Conservation (phyloP, 2,888 invertebrate species). For the Meteorus cinctellus region DNA sequence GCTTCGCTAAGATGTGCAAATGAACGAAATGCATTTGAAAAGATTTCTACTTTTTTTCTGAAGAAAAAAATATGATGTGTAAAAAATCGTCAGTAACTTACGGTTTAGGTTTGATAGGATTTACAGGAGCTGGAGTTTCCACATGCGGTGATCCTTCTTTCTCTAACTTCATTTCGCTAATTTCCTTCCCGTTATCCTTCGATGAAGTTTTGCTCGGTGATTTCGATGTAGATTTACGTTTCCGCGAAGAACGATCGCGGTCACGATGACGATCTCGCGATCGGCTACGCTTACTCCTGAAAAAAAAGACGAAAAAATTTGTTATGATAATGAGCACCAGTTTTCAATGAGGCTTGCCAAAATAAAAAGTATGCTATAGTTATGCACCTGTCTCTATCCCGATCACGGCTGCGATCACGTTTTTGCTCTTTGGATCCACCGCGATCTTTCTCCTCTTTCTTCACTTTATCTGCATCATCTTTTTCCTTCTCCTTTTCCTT, state of each 20-base stretch:
- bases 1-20: conserved; percentile 66
- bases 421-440: conserved; percentile 70
- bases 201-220: conserved; percentile 66
- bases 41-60: neutral
- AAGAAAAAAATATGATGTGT: conserved; percentile 20
- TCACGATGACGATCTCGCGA: conserved; percentile 72
- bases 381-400: conserved; percentile 67
- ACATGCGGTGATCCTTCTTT: conserved; percentile 69
- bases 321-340: no score
- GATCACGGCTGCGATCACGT: conserved; percentile 71
- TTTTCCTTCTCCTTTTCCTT: conserved; percentile 75
- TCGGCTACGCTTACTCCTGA: conserved; percentile 72
- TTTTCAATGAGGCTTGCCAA: no score
- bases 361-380: neutral
- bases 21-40: conserved; percentile 1
- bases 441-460: conserved; percentile 66
- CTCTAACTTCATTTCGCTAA: conserved; percentile 64
- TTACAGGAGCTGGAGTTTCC: conserved; percentile 69
- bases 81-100: conserved; percentile 54
- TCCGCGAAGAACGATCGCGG: conserved; percentile 69
- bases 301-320: conserved; percentile 8
- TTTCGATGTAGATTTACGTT: conserved; percentile 66
- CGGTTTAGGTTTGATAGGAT: conserved; percentile 72
- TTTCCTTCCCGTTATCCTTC: conserved; percentile 67
- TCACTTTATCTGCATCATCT: conserved; percentile 65